Conservation (phyloP, 2,797 vertebrate genomes). For the Trematomus bernacchii region DNA sequence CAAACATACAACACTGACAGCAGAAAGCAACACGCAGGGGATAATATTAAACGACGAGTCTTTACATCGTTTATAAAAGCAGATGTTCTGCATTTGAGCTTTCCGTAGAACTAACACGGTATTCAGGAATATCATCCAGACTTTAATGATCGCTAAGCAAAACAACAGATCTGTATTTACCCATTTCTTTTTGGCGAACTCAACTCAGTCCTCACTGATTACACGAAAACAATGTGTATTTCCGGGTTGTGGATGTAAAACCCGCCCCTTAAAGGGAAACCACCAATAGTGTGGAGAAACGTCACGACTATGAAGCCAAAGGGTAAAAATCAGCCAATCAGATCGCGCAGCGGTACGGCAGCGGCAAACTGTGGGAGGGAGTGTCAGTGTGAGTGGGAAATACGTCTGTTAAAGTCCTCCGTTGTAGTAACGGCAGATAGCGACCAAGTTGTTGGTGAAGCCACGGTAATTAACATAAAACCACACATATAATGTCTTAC, state of each 20-base stretch:
- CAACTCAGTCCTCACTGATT: not conserved
- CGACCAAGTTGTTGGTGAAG: conserved; percentile 31
- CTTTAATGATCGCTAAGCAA: not conserved
- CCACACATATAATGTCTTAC: conserved; percentile 3
- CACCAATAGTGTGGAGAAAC: conserved; percentile 58
- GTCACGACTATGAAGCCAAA: not conserved
- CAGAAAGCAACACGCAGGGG: not conserved
- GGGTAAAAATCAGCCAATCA: conserved; percentile 70
- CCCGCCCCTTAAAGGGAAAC: conserved; percentile 53
- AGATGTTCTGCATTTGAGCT: not conserved
- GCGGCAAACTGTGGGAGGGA: conserved; percentile 26
- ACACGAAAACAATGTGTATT: conserved; percentile 56
- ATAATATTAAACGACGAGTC: not conserved
- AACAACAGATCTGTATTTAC: conserved; percentile 78
- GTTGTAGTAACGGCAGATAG: conserved; percentile 72
- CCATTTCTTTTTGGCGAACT: conserved; percentile 71
- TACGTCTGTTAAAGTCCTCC: not conserved
- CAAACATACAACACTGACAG: not conserved
- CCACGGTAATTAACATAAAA: conserved; percentile 21
- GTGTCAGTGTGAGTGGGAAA: not conserved
- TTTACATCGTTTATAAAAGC: not conserved
- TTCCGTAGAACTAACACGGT: not conserved
- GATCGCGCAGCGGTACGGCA: conserved; percentile 14
- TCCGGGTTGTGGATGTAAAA: conserved; percentile 70
- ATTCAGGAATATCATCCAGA: rapidly evolving